phyloP scores from a whole-genome alignment of 2,113 vertebrate genomes.

The Procavia capensis region DNA sequence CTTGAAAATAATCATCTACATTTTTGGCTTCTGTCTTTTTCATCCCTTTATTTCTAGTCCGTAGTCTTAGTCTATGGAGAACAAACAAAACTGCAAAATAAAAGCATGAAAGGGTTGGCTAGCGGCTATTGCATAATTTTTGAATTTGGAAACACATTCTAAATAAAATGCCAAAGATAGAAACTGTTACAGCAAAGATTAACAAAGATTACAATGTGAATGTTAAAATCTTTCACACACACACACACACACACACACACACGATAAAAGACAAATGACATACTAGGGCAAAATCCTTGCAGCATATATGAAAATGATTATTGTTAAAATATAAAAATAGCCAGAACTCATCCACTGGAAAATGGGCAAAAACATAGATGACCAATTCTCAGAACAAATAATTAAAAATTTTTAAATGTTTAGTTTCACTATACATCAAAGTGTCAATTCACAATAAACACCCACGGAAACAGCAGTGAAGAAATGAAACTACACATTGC shows the following conservation, averaged over 20 bases:
- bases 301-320: neutral
- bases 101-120: neutral
- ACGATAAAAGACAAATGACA: constrained; percentile 23
- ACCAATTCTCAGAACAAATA: neutral
- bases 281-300: neutral
- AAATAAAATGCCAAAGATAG: neutral
- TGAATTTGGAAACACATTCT: neutral
- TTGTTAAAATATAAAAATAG: constrained; percentile 27
- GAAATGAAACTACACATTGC: no score
- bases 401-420: neutral
- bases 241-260: neutral
- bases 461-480: no score
- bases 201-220: neutral
- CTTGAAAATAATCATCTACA: neutral
- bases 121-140: neutral
- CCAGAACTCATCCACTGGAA: neutral
- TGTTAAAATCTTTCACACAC: neutral
- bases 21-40: neutral
- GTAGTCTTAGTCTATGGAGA: neutral
- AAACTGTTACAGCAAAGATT: neutral
- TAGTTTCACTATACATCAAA: neutral
- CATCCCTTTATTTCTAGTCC: neutral
- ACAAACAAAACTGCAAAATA: neutral
- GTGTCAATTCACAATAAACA: no score
- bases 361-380: neutral